Conservation (phyloP, 2,113 vertebrate species). For the Rhodinocichla rosea region DNA sequence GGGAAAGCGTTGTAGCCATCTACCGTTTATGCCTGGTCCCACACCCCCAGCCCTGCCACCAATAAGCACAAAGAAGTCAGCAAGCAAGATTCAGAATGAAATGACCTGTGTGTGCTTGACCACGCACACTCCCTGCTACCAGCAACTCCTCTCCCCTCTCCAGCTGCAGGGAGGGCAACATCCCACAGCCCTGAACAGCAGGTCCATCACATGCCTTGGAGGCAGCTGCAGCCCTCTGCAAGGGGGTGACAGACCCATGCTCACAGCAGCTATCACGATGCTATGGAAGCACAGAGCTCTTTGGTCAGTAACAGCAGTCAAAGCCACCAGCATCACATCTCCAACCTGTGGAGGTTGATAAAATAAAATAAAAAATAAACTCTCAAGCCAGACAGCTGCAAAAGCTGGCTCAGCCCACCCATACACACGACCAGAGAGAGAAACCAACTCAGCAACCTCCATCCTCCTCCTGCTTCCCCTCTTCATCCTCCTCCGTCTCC, state of each 20-base stretch:
- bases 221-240: background rate
- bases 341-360: background rate
- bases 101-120: background rate
- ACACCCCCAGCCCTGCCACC: background rate
- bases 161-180: background rate
- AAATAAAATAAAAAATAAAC: background rate
- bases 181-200: background rate
- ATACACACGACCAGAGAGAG: slow-evolving; percentile 5
- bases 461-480: slow-evolving; percentile 60
- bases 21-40: background rate
- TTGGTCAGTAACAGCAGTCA: slow-evolving; percentile 72
- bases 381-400: background rate
- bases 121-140: background rate
- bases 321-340: background rate
- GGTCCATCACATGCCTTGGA: background rate
- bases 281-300: slow-evolving; percentile 72
- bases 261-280: background rate
- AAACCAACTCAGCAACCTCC: slow-evolving; percentile 25
- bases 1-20: background rate
- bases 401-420: background rate
- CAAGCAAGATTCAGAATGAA: slow-evolving; percentile 11
- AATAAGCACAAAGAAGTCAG: slow-evolving; percentile 20
- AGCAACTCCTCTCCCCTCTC: background rate
- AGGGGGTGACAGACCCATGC: background rate
- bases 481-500: slow-evolving; percentile 75